Percentiles rank a stretch among this genome's conserved stretches.
Conservation (phyloP, 2,113 vertebrate genomes). For the Python bivittatus region DNA sequence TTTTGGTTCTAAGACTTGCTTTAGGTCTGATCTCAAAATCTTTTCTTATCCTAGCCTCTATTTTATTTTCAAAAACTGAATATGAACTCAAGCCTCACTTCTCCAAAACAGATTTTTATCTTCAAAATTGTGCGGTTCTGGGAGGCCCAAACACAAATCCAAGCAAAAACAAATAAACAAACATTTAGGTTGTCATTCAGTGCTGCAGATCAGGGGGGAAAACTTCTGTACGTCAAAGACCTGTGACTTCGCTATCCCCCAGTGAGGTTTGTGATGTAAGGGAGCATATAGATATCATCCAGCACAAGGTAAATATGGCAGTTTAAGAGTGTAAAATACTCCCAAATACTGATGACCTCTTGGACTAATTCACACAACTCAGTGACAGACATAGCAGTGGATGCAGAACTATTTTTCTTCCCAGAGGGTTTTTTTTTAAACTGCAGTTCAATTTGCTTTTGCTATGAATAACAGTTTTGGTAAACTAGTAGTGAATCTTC, state of each 20-base stretch:
- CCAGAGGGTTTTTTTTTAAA: not conserved
- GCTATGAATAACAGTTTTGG: not conserved
- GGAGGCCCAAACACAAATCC: not conserved
- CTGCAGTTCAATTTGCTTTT: not conserved
- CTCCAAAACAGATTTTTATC: not conserved
- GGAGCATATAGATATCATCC: not conserved
- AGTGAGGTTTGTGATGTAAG: not conserved
- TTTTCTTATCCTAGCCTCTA: not conserved
- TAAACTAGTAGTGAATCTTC: not conserved
- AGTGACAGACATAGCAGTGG: not conserved
- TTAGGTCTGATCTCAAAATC: not conserved
- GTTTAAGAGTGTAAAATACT: not conserved
- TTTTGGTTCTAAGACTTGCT: not conserved
- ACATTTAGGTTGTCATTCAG: not conserved
- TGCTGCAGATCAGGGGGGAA: not conserved
- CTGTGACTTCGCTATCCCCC: not conserved
- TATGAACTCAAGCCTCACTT: not conserved
- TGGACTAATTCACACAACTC: not conserved
- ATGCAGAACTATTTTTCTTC: not conserved
- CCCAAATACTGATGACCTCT: not conserved
- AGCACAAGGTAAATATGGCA: not conserved
- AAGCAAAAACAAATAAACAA: not conserved
- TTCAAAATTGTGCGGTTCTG: not conserved
- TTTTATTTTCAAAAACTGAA: not conserved
- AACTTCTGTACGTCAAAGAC: not conserved